A percentile compares a stretch with the other conserved stretches of the same genome.
Conservation (phyloP, 30 jellyfish, hydroid and myxozoan species). For the Hydra vulgaris region DNA sequence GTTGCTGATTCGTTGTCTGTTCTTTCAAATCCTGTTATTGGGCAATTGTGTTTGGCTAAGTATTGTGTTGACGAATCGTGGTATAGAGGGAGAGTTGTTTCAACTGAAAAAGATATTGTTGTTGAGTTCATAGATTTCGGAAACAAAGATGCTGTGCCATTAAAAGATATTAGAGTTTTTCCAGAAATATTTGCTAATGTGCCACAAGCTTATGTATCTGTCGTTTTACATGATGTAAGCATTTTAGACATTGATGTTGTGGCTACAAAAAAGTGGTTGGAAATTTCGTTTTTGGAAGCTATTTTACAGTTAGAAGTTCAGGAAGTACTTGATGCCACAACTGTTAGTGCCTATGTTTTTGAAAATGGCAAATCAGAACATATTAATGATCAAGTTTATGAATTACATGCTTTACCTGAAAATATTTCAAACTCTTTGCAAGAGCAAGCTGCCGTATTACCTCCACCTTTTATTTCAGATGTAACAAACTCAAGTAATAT, state of each 20-base stretch:
- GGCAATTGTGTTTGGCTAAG: conserved; percentile 30
- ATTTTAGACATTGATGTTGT: conserved; percentile 34
- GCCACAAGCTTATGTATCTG: conserved; percentile 47
- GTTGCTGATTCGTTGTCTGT: conserved; percentile 27
- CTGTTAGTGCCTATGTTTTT: conserved; percentile 30
- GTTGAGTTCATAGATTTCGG: conserved; percentile 68
- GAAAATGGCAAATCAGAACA: conserved; percentile 18
- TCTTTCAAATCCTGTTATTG: conserved; percentile 5
- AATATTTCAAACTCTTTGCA: background rate
- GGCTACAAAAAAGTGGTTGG: conserved; percentile 40
- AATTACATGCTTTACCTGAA: conserved; percentile 32
- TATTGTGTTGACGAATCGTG: conserved; percentile 38
- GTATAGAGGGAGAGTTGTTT: conserved; percentile 48
- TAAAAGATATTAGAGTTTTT: conserved; percentile 18
- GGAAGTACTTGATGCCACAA: conserved; percentile 10
- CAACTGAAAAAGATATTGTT: conserved; percentile 8
- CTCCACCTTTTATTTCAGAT: background rate
- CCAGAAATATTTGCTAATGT: conserved; percentile 25
- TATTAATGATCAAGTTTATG: conserved; percentile 48
- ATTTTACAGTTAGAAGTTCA: conserved; percentile 32
- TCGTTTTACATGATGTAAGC: conserved; percentile 52
- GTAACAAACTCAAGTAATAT: background rate
- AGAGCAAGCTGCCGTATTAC: background rate
- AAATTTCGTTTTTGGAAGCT: conserved; percentile 31
- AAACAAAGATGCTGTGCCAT: conserved; percentile 17